Percentiles rank a stretch among this genome's conserved stretches.
These are phyloP conservation scores for Pristionchus entomophagus DNA, from an alignment of 2,888 invertebrate genomes.

Conservation along the genomic window DNA sequence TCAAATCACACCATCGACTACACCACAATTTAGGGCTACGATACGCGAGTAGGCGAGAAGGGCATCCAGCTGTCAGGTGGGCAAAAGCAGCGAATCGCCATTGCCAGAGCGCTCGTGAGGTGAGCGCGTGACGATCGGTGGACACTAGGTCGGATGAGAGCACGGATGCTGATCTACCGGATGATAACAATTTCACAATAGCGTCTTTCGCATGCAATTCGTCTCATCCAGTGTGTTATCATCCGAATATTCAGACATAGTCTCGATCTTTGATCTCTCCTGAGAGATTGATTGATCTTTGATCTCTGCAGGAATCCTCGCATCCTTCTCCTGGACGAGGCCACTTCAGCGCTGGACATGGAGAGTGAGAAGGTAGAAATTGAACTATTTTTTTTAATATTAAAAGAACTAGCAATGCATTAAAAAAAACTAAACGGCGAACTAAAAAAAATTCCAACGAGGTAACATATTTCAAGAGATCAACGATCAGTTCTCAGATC, in stretches of 20 bases:
- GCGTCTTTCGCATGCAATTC: too few relatives aligned
- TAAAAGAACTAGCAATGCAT: not conserved
- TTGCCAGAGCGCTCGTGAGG: slow-evolving; percentile 77
- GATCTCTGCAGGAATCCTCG: slow-evolving; percentile 72
- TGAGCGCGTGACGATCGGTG: too few relatives aligned
- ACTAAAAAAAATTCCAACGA: too few relatives aligned
- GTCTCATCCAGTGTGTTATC: too few relatives aligned
- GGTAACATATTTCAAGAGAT: too few relatives aligned
- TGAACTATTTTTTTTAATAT: not conserved
- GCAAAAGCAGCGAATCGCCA: slow-evolving; percentile 78
- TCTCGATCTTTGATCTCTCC: too few relatives aligned
- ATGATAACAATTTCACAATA: too few relatives aligned
- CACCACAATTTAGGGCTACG: slow-evolving; percentile 67
- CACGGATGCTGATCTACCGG: too few relatives aligned
- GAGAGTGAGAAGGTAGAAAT: slow-evolving; percentile 75
- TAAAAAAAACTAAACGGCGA: not conserved
- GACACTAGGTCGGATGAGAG: too few relatives aligned
- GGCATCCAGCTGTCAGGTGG: slow-evolving; percentile 78
- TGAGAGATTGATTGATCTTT: too few relatives aligned
- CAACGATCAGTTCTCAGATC: slow-evolving; percentile 79
- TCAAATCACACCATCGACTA: too few relatives aligned
- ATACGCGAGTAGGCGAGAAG: slow-evolving; percentile 77
- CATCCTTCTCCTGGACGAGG: slow-evolving; percentile 76
- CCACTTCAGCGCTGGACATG: slow-evolving; percentile 77
- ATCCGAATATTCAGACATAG: too few relatives aligned